Evolutionary conservation across 2,888 invertebrate species (phyloP), one percentile per base, ranked within the genome.

Genomic region (Erebia epiphron): DNA sequence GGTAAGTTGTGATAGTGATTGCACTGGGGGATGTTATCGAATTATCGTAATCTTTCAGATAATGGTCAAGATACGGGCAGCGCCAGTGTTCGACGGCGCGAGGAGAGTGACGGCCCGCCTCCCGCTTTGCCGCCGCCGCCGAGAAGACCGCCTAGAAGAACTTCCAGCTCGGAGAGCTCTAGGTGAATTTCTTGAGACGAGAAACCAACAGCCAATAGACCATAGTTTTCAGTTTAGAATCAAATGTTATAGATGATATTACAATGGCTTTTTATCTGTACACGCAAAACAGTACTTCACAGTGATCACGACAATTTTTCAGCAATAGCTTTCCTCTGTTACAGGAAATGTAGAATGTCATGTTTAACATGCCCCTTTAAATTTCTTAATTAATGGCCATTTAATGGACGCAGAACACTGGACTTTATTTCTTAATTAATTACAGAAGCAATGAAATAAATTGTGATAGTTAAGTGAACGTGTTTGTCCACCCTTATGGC

Each of bases 61-160:
- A 92, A 89, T 88, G 87, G 79, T 0, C 84, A 83, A 72, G 89
- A 87, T 62, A 80, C 81, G 71, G 82, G 83, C 50, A 81, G 79
- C 69, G 83, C 79, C 79, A 91, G 90, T 89, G 79, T 79, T 49
- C 88, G 90, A 2, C 83, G 90, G 66, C 85, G 90, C 66, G 90
- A 91, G 75, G 91, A 91, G 64, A 77, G 73, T 50, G 90, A 91
- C 79, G 90, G 86, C 61, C 88, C 90, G 21, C 91, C 90, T 52
- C 92, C 93, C 8, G 90, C 91, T 57, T 79, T 92, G 63, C 93
- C 93, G 14, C 93, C 93, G 56, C 93, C 93, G 41, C 93, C 92
- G 2, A 80, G 92, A 66, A 90, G 89, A 72, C 88, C 90, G 1
- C 85, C 90, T 41, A 84, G 92, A 60, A 80, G 89, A 41, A 75